Conservation (phyloP, 2,888 invertebrate species). For the Deroplatys truncata region DNA sequence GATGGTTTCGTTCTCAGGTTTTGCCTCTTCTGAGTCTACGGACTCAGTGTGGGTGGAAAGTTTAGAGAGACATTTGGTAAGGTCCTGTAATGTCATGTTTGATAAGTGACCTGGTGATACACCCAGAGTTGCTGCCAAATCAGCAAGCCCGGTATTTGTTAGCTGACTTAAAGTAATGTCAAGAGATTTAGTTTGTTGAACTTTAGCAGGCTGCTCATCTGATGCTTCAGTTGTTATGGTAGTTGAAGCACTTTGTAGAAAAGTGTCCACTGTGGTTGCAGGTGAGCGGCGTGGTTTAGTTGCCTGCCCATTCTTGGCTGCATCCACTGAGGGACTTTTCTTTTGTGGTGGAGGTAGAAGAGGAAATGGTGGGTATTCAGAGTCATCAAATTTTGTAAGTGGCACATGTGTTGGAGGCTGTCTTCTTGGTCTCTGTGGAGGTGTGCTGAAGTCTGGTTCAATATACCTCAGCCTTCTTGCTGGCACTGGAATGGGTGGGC, state of each 20-base stretch:
- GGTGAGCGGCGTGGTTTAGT: conserved; percentile 36
- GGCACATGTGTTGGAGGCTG: conserved; percentile 44
- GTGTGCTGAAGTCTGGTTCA: conserved; percentile 43
- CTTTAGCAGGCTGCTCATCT: conserved; percentile 34
- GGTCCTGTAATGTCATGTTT: conserved; percentile 80
- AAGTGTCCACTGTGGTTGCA: conserved; percentile 28
- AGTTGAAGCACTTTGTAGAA: conserved; percentile 1
- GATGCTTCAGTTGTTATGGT: conserved; percentile 21
- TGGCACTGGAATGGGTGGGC: conserved; percentile 60
- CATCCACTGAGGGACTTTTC: conserved; percentile 33
- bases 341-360: conserved; percentile 49
- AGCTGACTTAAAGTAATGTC: conserved; percentile 81
- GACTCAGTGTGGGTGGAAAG: conserved; percentile 50
- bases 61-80: conserved; percentile 71
- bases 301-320: conserved; percentile 35
- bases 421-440: conserved; percentile 43
- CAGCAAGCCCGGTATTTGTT: conserved; percentile 75
- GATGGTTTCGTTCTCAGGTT: conserved; percentile 29
- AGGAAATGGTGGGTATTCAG: conserved; percentile 61
- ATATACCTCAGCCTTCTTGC: conserved; percentile 52
- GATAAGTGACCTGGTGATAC: conserved; percentile 75
- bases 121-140: conserved; percentile 68
- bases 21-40: conserved; percentile 39
- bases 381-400: conserved; percentile 55
- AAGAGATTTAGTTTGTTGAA: conserved; percentile 45